Evolutionary conservation across 2,888 invertebrate genomes (phyloP), one percentile per base, ranked within the genome.

Genomic region (Drosophila siamana): DNA sequence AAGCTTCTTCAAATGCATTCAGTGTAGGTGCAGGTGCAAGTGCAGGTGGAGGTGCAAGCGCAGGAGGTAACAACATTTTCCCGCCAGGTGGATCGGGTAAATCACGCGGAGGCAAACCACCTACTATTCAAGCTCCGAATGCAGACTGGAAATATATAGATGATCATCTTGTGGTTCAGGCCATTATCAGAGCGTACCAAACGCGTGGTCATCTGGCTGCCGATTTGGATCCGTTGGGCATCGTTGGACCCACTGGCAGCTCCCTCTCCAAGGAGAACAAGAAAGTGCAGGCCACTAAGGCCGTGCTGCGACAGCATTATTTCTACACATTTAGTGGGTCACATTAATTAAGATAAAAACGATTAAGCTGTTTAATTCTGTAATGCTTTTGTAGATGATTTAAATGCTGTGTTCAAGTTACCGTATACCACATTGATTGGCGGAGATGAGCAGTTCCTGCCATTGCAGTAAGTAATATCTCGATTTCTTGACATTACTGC

Each of bases 401-500:
- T 99, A 96, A 98, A 98, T 90, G 94, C 98, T 76, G 95, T 96
- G 66, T 99, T 99, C 92, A 97, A 98, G 92, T 93, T 99, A 77
- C 99, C 99, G 9, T 96, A 96, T 4, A 98, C 98, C 15, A 99
- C 99, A n/a, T 98, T 97, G 92, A 99, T 99, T 91, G 98, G 98
- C 9, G 98, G 98, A 56, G 95, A 95, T 83, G 96, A 97, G 72
- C 95, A 95, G 88, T 95, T 96, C 11, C 93, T 99, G 82, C 95
- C 98, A 0, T 93, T 99, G 24, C 94, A 66, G 83, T 83, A 52
- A 46, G 83, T 69, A 9, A 4, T 4, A 1, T 3, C 16, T 41
- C 28, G 11, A 28, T 28, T 28, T 3, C 3, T 11, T 0, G 0
- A 28, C 3, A 19, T 19, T 19, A 19, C 19, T 19, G n/a, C n/a